Conservation (phyloP, 2,113 vertebrate species). For the Elgaria multicarinata region DNA sequence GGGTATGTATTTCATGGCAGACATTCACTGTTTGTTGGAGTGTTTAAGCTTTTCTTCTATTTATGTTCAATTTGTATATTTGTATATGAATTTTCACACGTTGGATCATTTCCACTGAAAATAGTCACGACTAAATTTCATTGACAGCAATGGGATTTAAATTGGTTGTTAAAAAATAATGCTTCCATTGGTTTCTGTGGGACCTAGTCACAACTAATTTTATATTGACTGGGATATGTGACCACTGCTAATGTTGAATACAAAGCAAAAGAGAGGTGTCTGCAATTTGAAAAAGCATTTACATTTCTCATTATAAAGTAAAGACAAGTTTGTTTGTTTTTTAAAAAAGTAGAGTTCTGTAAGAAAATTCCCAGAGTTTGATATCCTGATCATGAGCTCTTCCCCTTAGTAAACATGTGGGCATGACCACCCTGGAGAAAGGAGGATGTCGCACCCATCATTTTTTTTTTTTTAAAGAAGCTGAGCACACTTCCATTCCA, state of each 20-base stretch:
- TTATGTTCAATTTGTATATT: neutral
- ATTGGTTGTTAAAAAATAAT: neutral
- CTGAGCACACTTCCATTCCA: too few species aligned
- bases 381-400: too few species aligned
- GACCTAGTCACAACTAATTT: too few species aligned
- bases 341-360: neutral
- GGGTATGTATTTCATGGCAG: neutral
- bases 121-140: neutral
- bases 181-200: neutral
- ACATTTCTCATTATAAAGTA: neutral
- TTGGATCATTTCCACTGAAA: neutral
- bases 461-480: too few species aligned
- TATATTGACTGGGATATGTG: neutral
- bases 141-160: neutral
- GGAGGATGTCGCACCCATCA: too few species aligned
- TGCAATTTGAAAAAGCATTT: neutral
- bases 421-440: too few species aligned
- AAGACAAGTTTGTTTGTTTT: neutral
- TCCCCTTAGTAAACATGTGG: too few species aligned
- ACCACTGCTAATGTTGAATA: neutral
- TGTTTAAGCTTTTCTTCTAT: neutral
- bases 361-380: neutral
- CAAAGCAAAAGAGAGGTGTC: neutral
- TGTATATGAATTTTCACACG: neutral
- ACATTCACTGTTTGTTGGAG: neutral